Conservation (phyloP, 1,140 invertebrate species). For the Diabrotica virgifera region DNA sequence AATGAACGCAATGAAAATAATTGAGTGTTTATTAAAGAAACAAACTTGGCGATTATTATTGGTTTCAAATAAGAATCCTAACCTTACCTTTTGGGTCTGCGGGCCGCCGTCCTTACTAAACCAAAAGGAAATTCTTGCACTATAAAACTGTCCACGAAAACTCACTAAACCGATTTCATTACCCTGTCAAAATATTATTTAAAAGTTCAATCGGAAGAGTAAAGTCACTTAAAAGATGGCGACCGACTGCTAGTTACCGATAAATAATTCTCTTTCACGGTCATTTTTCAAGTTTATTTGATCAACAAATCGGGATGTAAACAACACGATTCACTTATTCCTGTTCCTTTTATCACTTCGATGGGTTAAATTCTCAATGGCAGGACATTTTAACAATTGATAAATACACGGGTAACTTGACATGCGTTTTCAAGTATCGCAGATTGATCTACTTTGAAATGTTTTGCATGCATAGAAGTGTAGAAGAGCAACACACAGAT, state of each 20-base stretch:
- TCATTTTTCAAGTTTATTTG: constrained; percentile 46
- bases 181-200: constrained; percentile 35
- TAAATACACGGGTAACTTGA: constrained; percentile 31
- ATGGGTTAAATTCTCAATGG: constrained; percentile 8
- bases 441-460: constrained; percentile 49
- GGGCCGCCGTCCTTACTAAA: constrained; percentile 9
- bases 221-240: constrained; percentile 59
- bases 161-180: constrained; percentile 28
- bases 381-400: constrained; percentile 18
- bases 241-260: constrained; percentile 54
- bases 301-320: constrained; percentile 45
- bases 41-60: background rate
- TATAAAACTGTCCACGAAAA: constrained; percentile 15
- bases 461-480: constrained; percentile 43
- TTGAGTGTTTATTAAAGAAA: no score
- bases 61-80: background rate
- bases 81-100: constrained; percentile 20
- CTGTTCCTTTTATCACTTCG: constrained; percentile 17
- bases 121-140: constrained; percentile 4
- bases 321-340: constrained; percentile 29
- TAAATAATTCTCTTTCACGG: constrained; percentile 56
- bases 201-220: constrained; percentile 46
- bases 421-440: constrained; percentile 42
- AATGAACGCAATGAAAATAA: no score
- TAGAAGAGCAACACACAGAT: constrained; percentile 43